Conservation (phyloP, 2,797 vertebrate genomes). For the Microcaecilia unicolor region DNA sequence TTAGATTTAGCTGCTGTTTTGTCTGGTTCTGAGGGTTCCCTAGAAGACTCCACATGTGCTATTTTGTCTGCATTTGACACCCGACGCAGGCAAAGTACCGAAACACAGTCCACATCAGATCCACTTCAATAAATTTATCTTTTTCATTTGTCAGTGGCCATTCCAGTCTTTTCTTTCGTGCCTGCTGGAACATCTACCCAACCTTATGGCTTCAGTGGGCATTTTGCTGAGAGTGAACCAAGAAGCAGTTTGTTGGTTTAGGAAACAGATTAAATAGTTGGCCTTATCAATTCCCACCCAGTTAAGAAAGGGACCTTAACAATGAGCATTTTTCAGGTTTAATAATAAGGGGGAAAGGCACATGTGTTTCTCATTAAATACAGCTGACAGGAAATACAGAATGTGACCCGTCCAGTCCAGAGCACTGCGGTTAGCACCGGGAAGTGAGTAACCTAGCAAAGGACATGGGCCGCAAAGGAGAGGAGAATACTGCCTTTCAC, state of each 20-base stretch:
- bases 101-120: no score
- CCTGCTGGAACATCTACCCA: slow-evolving; percentile 23
- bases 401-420: slow-evolving; percentile 61
- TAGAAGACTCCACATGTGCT: no score
- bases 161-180: no score
- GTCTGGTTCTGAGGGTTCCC: no score
- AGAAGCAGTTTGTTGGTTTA: no score
- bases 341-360: slow-evolving; percentile 49
- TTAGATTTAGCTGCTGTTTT: no score
- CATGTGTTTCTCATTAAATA: slow-evolving; percentile 76
- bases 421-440: slow-evolving; percentile 39
- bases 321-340: slow-evolving; percentile 57
- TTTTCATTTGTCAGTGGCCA: no score
- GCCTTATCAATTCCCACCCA: slow-evolving; percentile 56
- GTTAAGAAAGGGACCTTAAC: slow-evolving; percentile 46
- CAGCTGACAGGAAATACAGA: slow-evolving; percentile 67
- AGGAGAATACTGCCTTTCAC: slow-evolving; percentile 16
- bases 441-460: slow-evolving; percentile 34
- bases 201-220: slow-evolving; percentile 33
- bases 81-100: no score
- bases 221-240: slow-evolving; percentile 36
- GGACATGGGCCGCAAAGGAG: slow-evolving; percentile 19
- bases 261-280: no score
- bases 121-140: no score
- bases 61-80: no score